phyloP scores from a whole-genome alignment of 2,113 vertebrate species.

The Odocoileus hemionus region DNA sequence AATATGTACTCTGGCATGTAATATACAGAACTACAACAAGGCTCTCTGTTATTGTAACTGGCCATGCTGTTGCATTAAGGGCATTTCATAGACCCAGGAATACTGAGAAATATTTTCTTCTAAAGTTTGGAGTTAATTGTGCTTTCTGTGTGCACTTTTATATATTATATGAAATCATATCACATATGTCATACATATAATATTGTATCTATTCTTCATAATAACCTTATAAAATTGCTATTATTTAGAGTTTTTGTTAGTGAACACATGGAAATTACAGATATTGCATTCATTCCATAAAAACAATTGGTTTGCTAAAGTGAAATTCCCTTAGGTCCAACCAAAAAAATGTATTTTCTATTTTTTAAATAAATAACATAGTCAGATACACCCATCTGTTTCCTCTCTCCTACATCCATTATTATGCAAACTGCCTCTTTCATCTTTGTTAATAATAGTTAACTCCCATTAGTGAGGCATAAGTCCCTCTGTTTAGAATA shows the following conservation, averaged over 20 bases:
- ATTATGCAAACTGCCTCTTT: not conserved
- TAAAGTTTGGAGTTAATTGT: not conserved
- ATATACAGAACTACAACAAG: not conserved
- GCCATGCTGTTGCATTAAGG: not conserved
- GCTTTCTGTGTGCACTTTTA: not conserved
- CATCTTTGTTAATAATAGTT: not conserved
- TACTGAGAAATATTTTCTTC: not conserved
- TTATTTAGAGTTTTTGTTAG: not conserved
- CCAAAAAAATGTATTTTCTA: not conserved
- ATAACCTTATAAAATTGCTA: not conserved
- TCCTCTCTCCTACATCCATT: not conserved
- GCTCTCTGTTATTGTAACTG: fast-evolving
- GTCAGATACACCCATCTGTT: not conserved
- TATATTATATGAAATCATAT: not conserved
- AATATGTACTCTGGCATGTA: not conserved
- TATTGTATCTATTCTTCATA: not conserved
- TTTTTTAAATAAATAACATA: not conserved
- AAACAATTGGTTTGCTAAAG: not conserved
- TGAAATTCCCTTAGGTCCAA: not conserved
- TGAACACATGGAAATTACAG: not conserved
- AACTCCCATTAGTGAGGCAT: not conserved
- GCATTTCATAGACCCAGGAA: not conserved
- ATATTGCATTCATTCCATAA: not conserved
- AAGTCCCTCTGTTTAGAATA: not conserved
- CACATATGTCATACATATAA: not conserved